Base-by-base conservation (phyloP, 1,140 invertebrate species). In the Habropoda laboriosa region DNA sequence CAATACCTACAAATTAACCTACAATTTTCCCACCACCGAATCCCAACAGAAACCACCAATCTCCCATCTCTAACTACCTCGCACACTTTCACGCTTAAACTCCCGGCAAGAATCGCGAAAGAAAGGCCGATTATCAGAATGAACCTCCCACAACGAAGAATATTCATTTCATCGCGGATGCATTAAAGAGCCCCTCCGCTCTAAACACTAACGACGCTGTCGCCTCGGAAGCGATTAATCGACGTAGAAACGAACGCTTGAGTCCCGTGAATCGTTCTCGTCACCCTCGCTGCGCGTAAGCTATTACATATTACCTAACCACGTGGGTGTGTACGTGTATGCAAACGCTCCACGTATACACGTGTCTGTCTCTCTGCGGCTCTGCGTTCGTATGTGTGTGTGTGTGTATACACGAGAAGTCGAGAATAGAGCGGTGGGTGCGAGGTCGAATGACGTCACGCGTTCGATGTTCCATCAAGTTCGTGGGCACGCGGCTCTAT, bases 381-480 rank as follows among this genome's bases (percentile, higher is more conserved):
- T 7, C 30, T 7, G 30, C 18, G 8, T 12, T 16, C 24, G 42
- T 12, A 27, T 30, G 30, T 35, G 32, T 49, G 21, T 10, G 21
- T 21, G 21, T 12, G 47, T 18, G 21, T n/a, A n/a, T 18, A 38
- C 0, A n/a, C n/a, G 7, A n/a, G 7, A n/a, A 80, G 79, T 64
- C 70, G 63, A 77, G 83, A 85, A 86, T 86, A 85, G 79, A 86
- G 79, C 79, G 68, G 79, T 73, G 76, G 74, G 84, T 79, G 71
- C 79, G 84, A 86, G 84, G 84, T 78, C 84, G 84, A 82, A 24
- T 86, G 84, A 86, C 71, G 83, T 86, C 83, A 79, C 38, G n/a
- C 70, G 72, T 84, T 84, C 78, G 82, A 85, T 75, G 83, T 80
- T 85, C 71, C 79, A 71, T 79, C 83, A 85, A 85, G 83, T 85